phyloP scores from a whole-genome alignment of 30 jellyfish, hydroid and myxozoan species.

The Morbakka virulenta region DNA sequence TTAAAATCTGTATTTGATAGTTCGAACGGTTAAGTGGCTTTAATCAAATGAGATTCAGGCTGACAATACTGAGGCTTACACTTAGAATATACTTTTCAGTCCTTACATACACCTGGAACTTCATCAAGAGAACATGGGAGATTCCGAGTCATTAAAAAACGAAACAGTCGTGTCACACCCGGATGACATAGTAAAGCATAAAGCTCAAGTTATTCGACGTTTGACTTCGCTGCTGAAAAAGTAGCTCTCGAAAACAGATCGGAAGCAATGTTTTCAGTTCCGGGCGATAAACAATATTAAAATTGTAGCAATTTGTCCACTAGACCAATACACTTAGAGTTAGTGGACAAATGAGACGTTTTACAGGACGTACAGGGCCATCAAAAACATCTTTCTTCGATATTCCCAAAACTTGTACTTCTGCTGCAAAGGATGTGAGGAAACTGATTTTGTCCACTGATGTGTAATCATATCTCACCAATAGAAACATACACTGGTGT shows the following conservation, averaged over 20 bases:
- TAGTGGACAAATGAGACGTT: too few species aligned
- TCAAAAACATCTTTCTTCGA: too few species aligned
- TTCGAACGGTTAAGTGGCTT: slow-evolving; percentile 53
- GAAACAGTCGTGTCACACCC: slow-evolving; percentile 19
- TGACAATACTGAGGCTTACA: slow-evolving; percentile 13
- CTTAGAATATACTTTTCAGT: slow-evolving; percentile 1
- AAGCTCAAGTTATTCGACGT: background rate
- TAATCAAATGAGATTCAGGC: slow-evolving; percentile 33
- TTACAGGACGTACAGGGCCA: too few species aligned
- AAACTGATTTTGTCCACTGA: too few species aligned
- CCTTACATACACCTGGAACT: background rate
- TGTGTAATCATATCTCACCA: too few species aligned
- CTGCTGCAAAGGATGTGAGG: too few species aligned
- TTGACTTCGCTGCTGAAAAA: background rate
- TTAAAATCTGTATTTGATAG: slow-evolving; percentile 4
- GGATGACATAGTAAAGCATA: slow-evolving; percentile 38
- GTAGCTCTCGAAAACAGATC: background rate
- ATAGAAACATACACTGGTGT: too few species aligned
- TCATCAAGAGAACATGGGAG: slow-evolving; percentile 38
- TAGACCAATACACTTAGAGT: too few species aligned
- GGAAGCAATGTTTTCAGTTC: slow-evolving; percentile 5
- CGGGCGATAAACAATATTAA: slow-evolving; percentile 37
- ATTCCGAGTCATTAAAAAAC: slow-evolving; percentile 8
- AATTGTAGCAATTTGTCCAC: slow-evolving; percentile 51
- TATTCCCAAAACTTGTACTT: too few species aligned